phyloP scores from a whole-genome alignment of 1,140 invertebrate species.

The Elymnias hypermnestra region DNA sequence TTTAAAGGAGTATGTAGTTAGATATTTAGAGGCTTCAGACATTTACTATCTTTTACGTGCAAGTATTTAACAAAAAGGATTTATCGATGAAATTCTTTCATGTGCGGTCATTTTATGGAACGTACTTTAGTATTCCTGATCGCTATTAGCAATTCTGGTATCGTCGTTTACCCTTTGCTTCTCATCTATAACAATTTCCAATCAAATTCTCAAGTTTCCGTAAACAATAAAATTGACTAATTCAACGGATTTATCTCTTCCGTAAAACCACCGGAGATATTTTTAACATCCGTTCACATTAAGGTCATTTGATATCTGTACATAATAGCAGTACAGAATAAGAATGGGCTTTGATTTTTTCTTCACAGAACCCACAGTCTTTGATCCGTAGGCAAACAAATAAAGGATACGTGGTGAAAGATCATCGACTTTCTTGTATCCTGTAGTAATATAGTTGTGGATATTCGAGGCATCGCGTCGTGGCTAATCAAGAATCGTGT shows the following conservation, averaged over 20 bases:
- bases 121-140: slow-evolving; percentile 15
- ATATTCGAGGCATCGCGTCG: slow-evolving; percentile 37
- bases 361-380: slow-evolving; percentile 30
- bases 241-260: slow-evolving; percentile 69
- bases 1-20: too few relatives aligned
- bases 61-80: background rate
- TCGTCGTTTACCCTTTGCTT: slow-evolving; percentile 6
- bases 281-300: slow-evolving; percentile 40
- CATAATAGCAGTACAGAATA: slow-evolving; percentile 33
- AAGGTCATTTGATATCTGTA: slow-evolving; percentile 58
- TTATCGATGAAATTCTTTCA: slow-evolving; percentile 1
- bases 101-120: slow-evolving; percentile 6
- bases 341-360: slow-evolving; percentile 39
- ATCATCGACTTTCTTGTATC: slow-evolving; percentile 31
- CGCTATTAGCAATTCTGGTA: slow-evolving; percentile 9
- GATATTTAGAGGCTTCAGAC: too few relatives aligned
- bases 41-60: too few relatives aligned
- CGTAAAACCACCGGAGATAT: slow-evolving; percentile 43
- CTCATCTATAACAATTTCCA: slow-evolving; percentile 1
- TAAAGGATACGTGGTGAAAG: slow-evolving; percentile 34
- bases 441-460: slow-evolving; percentile 32
- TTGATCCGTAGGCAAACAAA: slow-evolving; percentile 45
- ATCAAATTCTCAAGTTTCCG: slow-evolving; percentile 35
- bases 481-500: slow-evolving; percentile 55
- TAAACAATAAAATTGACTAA: slow-evolving; percentile 66